Evolutionary conservation across 2,888 invertebrate genomes (phyloP), one percentile per base, ranked within the genome.

Genomic region (Orthosia gracilis): DNA sequence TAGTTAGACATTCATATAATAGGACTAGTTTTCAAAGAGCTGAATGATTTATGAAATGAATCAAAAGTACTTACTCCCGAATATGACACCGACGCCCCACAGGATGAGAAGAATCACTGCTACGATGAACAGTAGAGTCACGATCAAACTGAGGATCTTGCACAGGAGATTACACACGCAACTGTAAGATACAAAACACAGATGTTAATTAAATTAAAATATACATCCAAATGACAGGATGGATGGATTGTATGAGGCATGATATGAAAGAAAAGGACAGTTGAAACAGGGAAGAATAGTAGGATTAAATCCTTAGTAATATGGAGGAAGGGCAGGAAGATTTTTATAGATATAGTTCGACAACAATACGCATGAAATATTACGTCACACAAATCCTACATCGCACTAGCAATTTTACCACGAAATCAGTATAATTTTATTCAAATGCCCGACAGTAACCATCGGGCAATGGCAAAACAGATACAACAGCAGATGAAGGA

Each of bases 101-200:
- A 96, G 79, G 47, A 96, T 93, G 3, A 96, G 86, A 17, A 96
- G 86, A 5, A 96, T 78, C 0, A 96, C 79, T 15, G 93, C 95
- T 13, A 94, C 87, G 7, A 95, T 75, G 82, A 94, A 91, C n/a
- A 96, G 84, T 26, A 95, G 57, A 2, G 95, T 92, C 45, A 95
- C 58, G 2, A 90, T 72, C 12, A 91, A 90, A 88, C 96, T 96
- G 81, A 96, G 89, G 65, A 96, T 78, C 85, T 95, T 95, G 90
- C 94, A 93, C 3, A 96, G 62, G 9, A 96, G 89, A 84, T 91
- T 92, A 80, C 95, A 96, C 71, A 95, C 94, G 77, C 90, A 88
- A 84, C 90, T 90, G 89, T 84, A 90, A 88, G 76, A 90, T 89
- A 72, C 21, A 71, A 78, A 70, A 76, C 59, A 55, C 1, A 80